Evolutionary conservation across 2,797 vertebrate genomes (phyloP), one percentile per base, ranked within the genome.

Genomic region (Geotrypetes seraphini): DNA sequence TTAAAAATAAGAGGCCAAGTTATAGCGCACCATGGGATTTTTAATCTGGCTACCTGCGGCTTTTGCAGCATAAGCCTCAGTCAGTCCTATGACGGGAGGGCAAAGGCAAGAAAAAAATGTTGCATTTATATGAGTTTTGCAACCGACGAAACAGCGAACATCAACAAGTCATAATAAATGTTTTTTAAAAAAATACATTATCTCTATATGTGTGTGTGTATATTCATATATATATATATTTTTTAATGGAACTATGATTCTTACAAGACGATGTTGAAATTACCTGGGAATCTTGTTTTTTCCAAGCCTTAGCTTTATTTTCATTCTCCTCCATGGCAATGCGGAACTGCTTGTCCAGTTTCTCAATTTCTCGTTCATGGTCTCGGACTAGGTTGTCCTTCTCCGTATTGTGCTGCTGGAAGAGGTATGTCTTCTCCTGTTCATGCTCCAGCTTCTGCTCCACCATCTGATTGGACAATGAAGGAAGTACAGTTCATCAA

Each of bases 401-500:
- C 78, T 91, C 87, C 51, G 85, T 70, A 69, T 77, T 89, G 73
- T 92, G 90, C 82, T 89, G 88, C 81, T 95, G 88, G 79, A 87
- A 89, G 76, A 91, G 88, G 86, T 91, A 90, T 77, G 83, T 92
- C 89, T 90, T 91, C 89, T 96, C 92, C 80, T 95, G 90, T 74
- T 97, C 93, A 57, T 87, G 86, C 86, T 91, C 87, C 86, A 87
- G 79, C 78, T 87, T 91, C 86, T 94, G 89, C 86, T 93, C 89
- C 79, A 88, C 87, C 84, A 95, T 97, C 96, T 99, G 94, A 97
- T 96, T 97, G 94, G 92, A 93, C 88, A 89, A 89, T 64, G 83
- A n/a, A n/a, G 83, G 75, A 82, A 83, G 83, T 85, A 92, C 87
- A 92, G 88, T 92, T 87, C 90, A 90, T 96, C 88, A 93, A 85